Evolutionary conservation across 2,888 invertebrate genomes (phyloP).

Genomic region (Eilema caniola): DNA sequence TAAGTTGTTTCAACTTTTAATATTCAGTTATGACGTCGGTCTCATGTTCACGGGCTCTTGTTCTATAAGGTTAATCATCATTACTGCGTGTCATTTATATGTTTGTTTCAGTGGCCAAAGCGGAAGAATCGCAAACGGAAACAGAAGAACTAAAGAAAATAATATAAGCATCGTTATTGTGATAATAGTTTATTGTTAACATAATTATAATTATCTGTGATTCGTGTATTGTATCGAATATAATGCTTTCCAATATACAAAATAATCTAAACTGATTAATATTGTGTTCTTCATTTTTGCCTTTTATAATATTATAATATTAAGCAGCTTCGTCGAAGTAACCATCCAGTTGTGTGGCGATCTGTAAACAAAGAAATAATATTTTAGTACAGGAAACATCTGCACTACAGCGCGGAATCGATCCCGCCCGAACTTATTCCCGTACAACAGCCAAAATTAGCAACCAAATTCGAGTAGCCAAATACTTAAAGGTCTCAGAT

Average conservation of each 20-base stretch:
- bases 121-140: constrained; percentile 54
- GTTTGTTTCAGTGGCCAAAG: constrained; percentile 80
- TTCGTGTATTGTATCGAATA: constrained; percentile 31
- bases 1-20: background rate
- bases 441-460: no score
- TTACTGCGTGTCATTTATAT: constrained; percentile 18
- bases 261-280: background rate
- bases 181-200: constrained; percentile 22
- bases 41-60: background rate
- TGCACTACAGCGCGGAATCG: background rate
- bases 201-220: constrained; percentile 27
- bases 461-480: no score
- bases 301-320: constrained; percentile 7
- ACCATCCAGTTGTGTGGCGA: constrained; percentile 93
- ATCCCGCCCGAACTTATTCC: no score
- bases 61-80: background rate
- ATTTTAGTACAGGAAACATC: background rate
- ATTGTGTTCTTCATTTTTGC: background rate
- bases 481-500: no score
- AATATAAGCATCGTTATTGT: constrained; percentile 11
- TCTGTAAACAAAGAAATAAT: constrained; percentile 68
- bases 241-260: constrained; percentile 34
- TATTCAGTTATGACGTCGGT: background rate
- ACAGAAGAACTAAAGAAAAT: constrained; percentile 39
- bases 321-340: constrained; percentile 97